These are phyloP conservation scores for Artemia sp. DNA, from an alignment of 2,888 invertebrate genomes.

Conservation along the genomic window DNA sequence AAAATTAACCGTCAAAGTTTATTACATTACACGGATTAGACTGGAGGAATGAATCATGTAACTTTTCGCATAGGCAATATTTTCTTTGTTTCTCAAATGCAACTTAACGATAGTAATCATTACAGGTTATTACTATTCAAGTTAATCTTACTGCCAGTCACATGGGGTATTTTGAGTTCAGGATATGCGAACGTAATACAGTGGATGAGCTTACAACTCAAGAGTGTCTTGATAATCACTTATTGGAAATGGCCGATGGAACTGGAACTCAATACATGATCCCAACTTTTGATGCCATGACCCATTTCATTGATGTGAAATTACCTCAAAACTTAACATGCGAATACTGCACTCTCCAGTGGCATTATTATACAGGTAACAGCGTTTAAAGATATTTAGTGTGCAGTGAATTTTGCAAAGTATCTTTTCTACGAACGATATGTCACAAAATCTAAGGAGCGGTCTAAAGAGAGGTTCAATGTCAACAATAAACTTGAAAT, in stretches of 20 bases:
- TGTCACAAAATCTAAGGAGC: no score
- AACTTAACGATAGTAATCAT: neutral
- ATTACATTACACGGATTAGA: no score
- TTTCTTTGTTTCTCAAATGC: no score
- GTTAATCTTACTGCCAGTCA: constrained; percentile 35
- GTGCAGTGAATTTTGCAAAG: no score
- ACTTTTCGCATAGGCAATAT: no score
- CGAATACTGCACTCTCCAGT: constrained; percentile 39
- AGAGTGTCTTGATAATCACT: constrained; percentile 36
- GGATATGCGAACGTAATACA: constrained; percentile 24
- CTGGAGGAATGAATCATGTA: no score
- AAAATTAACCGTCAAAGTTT: no score
- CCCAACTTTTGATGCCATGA: constrained; percentile 24
- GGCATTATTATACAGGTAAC: constrained; percentile 38
- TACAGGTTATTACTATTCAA: constrained; percentile 21
- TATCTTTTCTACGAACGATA: no score
- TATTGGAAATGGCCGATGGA: constrained; percentile 30
- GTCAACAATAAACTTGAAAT: no score
- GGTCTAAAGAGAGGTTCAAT: no score
- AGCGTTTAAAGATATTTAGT: no score
- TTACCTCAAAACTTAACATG: constrained; percentile 37
- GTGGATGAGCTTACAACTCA: constrained; percentile 35
- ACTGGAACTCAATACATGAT: constrained; percentile 30
- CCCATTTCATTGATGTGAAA: constrained; percentile 28
- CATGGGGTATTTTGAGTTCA: constrained; percentile 26